Conservation (phyloP, 2,113 vertebrate species). For the Micronisus gabar region DNA sequence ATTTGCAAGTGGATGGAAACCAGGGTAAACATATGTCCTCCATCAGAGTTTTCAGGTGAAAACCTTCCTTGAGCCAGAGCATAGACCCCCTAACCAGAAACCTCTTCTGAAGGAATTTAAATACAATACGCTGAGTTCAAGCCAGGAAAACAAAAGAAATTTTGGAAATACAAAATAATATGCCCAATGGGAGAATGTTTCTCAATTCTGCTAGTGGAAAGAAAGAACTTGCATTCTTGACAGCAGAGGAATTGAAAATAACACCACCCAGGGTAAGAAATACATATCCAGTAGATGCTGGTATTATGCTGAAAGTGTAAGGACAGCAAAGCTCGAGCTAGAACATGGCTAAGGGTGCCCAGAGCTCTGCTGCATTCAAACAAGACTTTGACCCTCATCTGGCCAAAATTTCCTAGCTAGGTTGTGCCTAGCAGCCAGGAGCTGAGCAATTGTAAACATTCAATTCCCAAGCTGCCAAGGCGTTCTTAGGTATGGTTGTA, state of each 20-base stretch:
- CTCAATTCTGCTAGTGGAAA: background rate
- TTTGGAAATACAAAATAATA: background rate
- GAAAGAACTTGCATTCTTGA: background rate
- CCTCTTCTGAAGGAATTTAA: background rate
- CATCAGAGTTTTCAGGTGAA: background rate
- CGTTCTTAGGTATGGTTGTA: fast-evolving
- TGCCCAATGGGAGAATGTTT: background rate
- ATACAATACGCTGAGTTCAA: background rate
- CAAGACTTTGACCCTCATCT: background rate
- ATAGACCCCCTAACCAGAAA: background rate
- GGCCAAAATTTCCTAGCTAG: background rate
- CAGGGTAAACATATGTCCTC: background rate
- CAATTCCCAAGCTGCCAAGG: background rate
- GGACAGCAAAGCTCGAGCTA: background rate
- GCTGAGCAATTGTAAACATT: background rate
- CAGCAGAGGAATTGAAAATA: background rate
- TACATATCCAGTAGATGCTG: background rate
- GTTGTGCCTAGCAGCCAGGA: background rate
- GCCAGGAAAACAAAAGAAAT: background rate
- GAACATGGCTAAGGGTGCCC: background rate
- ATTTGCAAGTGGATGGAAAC: background rate
- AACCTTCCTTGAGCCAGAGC: background rate
- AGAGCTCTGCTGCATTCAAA: background rate
- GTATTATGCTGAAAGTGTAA: background rate
- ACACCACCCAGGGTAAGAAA: background rate